Base-by-base conservation (phyloP, 2,888 invertebrate genomes). In the Brenthis ino region DNA sequence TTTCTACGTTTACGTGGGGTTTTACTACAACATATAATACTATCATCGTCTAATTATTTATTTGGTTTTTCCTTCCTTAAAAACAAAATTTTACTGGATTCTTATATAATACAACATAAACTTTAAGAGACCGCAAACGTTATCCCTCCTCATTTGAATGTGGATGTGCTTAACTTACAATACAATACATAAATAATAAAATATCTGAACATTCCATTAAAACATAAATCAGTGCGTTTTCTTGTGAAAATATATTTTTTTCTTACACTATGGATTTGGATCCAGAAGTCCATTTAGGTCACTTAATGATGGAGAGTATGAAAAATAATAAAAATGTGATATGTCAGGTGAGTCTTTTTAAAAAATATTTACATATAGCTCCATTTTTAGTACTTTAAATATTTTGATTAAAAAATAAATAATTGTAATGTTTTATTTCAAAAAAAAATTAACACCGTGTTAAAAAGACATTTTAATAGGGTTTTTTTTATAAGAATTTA, bases 261-360 rank as follows among this genome's bases (percentile, higher is more conserved):
- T 13, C 14, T 13, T 12, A 50, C 48, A 16, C 51, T 24, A 67
- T 67, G 67, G 67, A 61, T 67, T 51, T 56, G 13, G 48, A 67
- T 47, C n/a, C 65, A 1, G 64, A 82, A 16, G 77, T 76, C 60
- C 81, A 85, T 69, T 61, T 85, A 47, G 87, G 86, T 6, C 80
- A 85, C 57, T 60, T 85, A 37, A 67, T 85, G 56, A 48, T 84
- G 66, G 80, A 85, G 13, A 73, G 74, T 14, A 70, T 86, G 68
- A 81, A 70, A 57, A 60, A 66, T 28, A 74, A 76, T 4, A 65
- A 67, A 51, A 61, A 72, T n/a, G 28, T 16, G 50, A 51, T 74
- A 53, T 72, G 64, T 65, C 74, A 74, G 75, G 75, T 75, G 48
- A 57, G 68, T 74, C 48, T 65, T 12, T 12, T 55, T 13, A 3